Evolutionary conservation across 1,140 invertebrate species (phyloP), one percentile per base, ranked within the genome.

Genomic region (Drosophila elegans): DNA sequence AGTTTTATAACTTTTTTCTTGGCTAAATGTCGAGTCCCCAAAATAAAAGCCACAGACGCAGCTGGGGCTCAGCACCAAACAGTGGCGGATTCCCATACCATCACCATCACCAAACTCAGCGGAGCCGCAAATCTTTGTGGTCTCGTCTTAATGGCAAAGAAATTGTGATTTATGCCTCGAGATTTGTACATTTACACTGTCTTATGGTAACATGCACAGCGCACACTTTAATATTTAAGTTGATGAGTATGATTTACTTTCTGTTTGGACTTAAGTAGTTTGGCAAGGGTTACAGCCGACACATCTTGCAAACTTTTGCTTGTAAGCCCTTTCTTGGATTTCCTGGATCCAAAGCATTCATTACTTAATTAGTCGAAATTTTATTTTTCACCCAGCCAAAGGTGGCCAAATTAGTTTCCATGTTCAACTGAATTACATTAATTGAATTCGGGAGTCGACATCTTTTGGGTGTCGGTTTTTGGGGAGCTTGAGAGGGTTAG

Each of bases 111-210:
- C 77, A 56, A 75, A 59, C 74, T 74, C 82, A 66, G 66, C 72
- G 82, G 77, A 84, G 80, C 74, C 80, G 74, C 84, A 89, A 89
- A 89, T 89, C 84, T 84, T 84, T 89, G 84, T 62, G 84, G 84
- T 89, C 77, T 84, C 77, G 80, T 89, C 85, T 89, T 89, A 89
- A 89, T 89, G 84, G 84, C 85, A 84, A 89, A 89, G 84, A 89
- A 89, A 89, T 89, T 89, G 84, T 89, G 84, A 89, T 89, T 89
- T 89, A 89, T 89, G 84, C 80, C 84, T 84, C 54, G 61, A 88
- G 74, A 90, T 67, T 72, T 89, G 72, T 83, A 76, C 73, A 72
- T 69, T 51, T 54, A 55, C 45, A 63, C 41, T 54, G 46, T 10
- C 38, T 54, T 49, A 56, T 45, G 60, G 39, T 29, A 13, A 41